Percentiles rank a stretch among this genome's conserved stretches.
Evolutionary conservation across 2,888 invertebrate species (phyloP).

Genomic region (Polydrusus cervinus): DNA sequence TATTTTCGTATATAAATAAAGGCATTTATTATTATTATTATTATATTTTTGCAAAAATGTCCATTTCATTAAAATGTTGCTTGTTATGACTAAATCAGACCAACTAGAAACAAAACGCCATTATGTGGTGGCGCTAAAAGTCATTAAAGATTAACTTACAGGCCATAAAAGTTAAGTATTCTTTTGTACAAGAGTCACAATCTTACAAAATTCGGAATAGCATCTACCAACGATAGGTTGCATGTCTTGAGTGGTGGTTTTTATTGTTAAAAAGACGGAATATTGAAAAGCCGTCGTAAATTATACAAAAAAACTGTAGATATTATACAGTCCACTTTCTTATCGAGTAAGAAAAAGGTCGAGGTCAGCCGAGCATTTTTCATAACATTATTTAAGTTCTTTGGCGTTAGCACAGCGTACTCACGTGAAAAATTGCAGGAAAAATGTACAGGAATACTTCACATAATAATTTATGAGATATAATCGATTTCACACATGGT

Average conservation of each 20-base stretch:
- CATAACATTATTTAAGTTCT: conserved; percentile 46
- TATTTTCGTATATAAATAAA: too few species aligned
- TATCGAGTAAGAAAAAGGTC: conserved; percentile 43
- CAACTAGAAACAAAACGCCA: neutral
- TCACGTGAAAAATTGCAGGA: conserved; percentile 47
- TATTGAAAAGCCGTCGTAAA: conserved; percentile 48
- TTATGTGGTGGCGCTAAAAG: conserved; percentile 3
- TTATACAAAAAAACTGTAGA: conserved; percentile 40
- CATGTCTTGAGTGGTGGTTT: conserved; percentile 38
- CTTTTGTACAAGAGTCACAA: conserved; percentile 10
- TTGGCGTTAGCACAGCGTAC: conserved; percentile 43
- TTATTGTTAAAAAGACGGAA: conserved; percentile 43
- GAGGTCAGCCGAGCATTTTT: conserved; percentile 49
- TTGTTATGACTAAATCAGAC: conserved; percentile 11
- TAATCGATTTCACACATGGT: conserved; percentile 54
- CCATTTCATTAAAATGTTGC: neutral
- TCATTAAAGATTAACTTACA: conserved; percentile 14
- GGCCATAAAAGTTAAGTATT: conserved; percentile 18
- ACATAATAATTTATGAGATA: conserved; percentile 52
- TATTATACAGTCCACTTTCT: conserved; percentile 49
- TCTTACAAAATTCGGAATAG: conserved; percentile 9
- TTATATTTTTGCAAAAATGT: neutral
- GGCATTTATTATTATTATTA: too few species aligned
- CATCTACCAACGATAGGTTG: conserved; percentile 38
- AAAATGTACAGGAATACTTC: conserved; percentile 42